Conservation (phyloP, 2,888 invertebrate genomes). For the Pterobdella sp. region DNA sequence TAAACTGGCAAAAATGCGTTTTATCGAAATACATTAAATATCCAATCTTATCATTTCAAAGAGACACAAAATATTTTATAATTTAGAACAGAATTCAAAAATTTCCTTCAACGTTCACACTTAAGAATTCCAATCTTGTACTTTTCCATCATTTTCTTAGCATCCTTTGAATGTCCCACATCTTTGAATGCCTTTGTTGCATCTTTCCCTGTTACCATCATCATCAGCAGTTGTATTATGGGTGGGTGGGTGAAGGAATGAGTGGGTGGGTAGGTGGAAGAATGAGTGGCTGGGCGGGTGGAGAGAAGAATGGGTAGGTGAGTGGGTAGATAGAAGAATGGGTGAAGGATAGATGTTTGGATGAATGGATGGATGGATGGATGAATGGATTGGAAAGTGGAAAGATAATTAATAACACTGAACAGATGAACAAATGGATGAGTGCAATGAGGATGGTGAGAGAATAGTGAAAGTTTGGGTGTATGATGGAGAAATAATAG, state of each 20-base stretch:
- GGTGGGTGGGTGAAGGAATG: not conserved
- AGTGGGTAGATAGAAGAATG: not conserved
- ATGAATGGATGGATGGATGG: not conserved
- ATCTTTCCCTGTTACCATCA: slow-evolving; percentile 6
- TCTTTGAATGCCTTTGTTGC: slow-evolving; percentile 17
- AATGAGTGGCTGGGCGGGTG: not conserved
- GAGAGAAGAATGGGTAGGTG: not conserved
- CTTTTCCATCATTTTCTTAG: slow-evolving; percentile 3
- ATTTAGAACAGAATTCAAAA: too few species aligned
- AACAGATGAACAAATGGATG: not conserved
- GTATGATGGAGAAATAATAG: not conserved
- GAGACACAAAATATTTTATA: too few species aligned
- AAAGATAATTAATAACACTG: not conserved
- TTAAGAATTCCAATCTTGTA: slow-evolving; percentile 23
- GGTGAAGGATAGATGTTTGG: not conserved
- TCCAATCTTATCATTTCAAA: too few species aligned
- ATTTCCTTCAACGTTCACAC: too few species aligned
- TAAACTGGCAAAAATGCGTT: too few species aligned
- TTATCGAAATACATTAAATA: too few species aligned
- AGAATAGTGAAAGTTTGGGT: not conserved
- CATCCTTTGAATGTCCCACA: slow-evolving; percentile 16
- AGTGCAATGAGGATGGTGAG: too few species aligned
- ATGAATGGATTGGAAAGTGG: not conserved
- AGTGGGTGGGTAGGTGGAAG: not conserved
- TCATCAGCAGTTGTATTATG: not conserved